These are phyloP conservation scores for Panulirus ornatus DNA, from an alignment of 1,140 invertebrate genomes.

Conservation along the genomic window DNA sequence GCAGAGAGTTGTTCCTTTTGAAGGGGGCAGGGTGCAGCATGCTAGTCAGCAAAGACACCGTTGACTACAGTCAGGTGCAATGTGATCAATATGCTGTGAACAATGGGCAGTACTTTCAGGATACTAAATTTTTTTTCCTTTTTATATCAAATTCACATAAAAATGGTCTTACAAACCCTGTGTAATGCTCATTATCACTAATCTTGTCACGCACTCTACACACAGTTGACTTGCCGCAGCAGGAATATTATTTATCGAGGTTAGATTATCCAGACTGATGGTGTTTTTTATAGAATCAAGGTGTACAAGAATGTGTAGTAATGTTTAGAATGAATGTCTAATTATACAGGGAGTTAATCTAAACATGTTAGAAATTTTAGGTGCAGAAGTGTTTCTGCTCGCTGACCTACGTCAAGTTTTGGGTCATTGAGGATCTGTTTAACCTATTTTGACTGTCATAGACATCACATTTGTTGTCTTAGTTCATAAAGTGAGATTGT, in stretches of 20 bases:
- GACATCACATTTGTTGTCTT: not conserved
- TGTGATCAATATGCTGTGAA: slow-evolving; percentile 2
- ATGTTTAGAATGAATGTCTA: slow-evolving; percentile 6
- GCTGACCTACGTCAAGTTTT: not conserved
- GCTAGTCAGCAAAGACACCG: slow-evolving; percentile 19
- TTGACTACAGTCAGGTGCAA: slow-evolving; percentile 21
- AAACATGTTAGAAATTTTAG: not conserved
- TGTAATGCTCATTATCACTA: slow-evolving; percentile 45
- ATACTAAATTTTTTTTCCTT: not conserved
- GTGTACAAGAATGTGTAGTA: not conserved
- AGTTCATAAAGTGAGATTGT: no score
- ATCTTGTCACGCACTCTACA: slow-evolving; percentile 48
- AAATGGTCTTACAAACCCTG: not conserved
- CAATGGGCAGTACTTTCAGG: slow-evolving; percentile 34
- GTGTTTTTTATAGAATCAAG: slow-evolving; percentile 26
- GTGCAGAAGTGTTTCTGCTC: not conserved
- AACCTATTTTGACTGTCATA: not conserved
- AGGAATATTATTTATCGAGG: slow-evolving; percentile 49
- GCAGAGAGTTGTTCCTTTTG: not conserved
- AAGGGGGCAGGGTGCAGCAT: slow-evolving; percentile 24
- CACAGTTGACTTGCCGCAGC: slow-evolving; percentile 42
- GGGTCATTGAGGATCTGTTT: not conserved
- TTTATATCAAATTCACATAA: not conserved
- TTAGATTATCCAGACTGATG: slow-evolving; percentile 40
- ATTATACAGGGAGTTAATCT: not conserved